Percentiles rank a stretch among this genome's conserved stretches.
phyloP scores from a whole-genome alignment of 2,888 invertebrate species.

The Mantis religiosa region DNA sequence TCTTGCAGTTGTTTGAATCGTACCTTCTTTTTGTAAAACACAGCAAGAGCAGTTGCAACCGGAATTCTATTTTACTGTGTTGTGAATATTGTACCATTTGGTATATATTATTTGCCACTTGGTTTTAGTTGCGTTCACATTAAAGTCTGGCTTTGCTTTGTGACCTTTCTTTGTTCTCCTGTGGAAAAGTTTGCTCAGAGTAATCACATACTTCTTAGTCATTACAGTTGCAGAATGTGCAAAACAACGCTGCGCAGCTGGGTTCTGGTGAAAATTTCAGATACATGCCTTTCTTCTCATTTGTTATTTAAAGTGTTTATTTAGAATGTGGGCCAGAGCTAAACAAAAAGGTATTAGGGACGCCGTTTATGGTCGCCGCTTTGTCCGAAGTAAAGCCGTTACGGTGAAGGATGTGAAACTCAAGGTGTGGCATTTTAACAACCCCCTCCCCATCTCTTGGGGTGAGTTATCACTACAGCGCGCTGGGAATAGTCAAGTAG shows the following conservation, averaged over 20 bases:
- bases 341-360: neutral
- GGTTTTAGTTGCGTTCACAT: neutral
- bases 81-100: neutral
- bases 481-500: neutral
- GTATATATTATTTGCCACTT: neutral
- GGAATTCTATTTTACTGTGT: neutral
- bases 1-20: too few species aligned
- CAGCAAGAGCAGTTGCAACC: too few species aligned
- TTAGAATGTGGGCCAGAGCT: neutral
- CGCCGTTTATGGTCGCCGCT: neutral
- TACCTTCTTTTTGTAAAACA: too few species aligned
- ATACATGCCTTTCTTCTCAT: neutral
- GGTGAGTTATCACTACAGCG: neutral
- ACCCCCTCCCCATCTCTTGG: neutral
- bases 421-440: neutral
- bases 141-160: neutral
- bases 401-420: neutral
- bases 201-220: neutral
- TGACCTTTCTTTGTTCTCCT: neutral
- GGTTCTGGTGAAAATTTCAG: neutral
- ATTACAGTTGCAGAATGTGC: neutral
- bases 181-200: neutral
- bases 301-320: neutral
- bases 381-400: neutral
- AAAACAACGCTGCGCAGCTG: too few species aligned